Conservation (phyloP, 2,113 vertebrate species). For the Axis porcinus region DNA sequence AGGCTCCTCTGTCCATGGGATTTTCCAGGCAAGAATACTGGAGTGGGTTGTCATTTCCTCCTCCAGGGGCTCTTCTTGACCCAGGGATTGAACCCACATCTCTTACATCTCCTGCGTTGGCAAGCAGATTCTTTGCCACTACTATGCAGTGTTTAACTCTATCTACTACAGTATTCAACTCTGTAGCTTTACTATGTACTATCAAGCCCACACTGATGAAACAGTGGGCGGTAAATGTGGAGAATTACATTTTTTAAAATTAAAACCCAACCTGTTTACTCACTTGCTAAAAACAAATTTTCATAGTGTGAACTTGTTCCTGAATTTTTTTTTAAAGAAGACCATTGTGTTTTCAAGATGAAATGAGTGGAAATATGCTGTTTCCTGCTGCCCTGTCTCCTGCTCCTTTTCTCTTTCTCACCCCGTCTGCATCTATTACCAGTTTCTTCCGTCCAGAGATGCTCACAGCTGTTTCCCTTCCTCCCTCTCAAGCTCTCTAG, state of each 20-base stretch:
- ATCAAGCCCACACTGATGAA: background rate
- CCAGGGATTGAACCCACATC: background rate
- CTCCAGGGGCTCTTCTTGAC: background rate
- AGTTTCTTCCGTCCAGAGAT: background rate
- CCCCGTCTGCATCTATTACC: background rate
- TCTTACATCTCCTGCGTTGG: background rate
- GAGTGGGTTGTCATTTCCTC: background rate
- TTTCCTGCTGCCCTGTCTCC: background rate
- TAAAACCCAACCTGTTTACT: background rate
- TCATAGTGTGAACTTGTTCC: background rate
- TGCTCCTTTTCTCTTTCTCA: background rate
- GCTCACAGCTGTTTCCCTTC: conserved; percentile 42
- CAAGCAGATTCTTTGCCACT: background rate
- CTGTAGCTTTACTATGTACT: background rate
- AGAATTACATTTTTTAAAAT: background rate
- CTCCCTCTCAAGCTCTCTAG: background rate
- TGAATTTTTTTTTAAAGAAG: background rate
- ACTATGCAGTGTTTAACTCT: background rate
- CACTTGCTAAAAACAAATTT: background rate
- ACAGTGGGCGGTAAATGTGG: background rate
- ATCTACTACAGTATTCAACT: background rate
- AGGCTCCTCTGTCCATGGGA: background rate
- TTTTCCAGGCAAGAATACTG: background rate
- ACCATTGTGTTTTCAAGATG: background rate
- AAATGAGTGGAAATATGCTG: background rate